These are phyloP conservation scores for Leptosomus discolor DNA, from an alignment of 2,113 vertebrate species.

Conservation along the genomic window DNA sequence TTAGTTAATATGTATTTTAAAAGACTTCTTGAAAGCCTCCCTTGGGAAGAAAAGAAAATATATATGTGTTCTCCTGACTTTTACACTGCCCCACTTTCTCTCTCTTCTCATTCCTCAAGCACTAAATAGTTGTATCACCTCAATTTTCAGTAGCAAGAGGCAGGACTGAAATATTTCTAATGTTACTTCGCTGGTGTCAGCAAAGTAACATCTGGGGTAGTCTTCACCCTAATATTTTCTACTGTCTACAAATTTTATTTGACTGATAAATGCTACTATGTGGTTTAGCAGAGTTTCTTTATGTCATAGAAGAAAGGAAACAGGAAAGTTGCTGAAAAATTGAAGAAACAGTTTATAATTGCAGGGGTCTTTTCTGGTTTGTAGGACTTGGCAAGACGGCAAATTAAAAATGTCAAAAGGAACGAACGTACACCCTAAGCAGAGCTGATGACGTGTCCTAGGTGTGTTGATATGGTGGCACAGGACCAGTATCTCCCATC, in stretches of 20 bases:
- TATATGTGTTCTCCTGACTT: not conserved
- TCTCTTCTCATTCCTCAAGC: not conserved
- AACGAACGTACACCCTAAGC: rapidly evolving
- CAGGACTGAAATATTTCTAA: not conserved
- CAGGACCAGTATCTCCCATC: not conserved
- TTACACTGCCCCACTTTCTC: not conserved
- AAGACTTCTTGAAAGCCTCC: not conserved
- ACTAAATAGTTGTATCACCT: not conserved
- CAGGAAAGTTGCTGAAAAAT: not conserved
- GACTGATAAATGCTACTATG: not conserved
- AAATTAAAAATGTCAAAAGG: not conserved
- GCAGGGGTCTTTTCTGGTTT: not conserved
- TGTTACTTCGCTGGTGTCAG: not conserved
- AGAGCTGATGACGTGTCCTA: not conserved
- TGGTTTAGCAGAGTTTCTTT: not conserved
- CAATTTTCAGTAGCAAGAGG: not conserved
- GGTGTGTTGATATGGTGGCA: not conserved
- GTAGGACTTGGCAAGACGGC: not conserved
- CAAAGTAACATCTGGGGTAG: not conserved
- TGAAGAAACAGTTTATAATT: not conserved
- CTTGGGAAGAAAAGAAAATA: not conserved
- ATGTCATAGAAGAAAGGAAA: not conserved
- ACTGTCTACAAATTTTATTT: not conserved
- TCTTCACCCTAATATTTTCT: not conserved
- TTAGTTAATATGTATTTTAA: not conserved